Evolutionary conservation across 2,888 invertebrate species (phyloP).

Genomic region (Dynastes tityus): DNA sequence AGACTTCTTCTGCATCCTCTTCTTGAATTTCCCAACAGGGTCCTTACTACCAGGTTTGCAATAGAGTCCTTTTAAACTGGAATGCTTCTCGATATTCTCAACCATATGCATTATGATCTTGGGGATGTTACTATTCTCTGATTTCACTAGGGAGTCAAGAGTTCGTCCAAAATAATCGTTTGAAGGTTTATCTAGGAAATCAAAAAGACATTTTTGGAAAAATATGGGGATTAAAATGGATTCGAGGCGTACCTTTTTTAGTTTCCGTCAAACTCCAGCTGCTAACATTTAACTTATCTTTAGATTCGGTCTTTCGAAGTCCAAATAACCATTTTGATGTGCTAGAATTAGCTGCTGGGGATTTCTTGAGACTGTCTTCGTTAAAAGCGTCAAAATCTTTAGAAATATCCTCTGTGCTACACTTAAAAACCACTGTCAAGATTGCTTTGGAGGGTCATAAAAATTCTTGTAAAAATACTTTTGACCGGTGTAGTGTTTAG

Average conservation of each 20-base stretch:
- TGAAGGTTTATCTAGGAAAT: constrained; percentile 2
- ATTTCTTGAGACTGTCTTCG: constrained; percentile 22
- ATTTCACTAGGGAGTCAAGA: constrained; percentile 34
- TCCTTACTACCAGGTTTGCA: constrained; percentile 85
- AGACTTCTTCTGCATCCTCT: constrained; percentile 62
- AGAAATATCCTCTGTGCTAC: constrained; percentile 20
- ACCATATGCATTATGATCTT: constrained; percentile 86
- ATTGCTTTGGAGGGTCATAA: background rate
- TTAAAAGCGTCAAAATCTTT: constrained; percentile 1
- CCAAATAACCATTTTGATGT: constrained; percentile 41
- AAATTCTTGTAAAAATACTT: too few relatives aligned
- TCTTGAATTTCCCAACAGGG: constrained; percentile 63
- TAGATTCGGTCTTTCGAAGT: constrained; percentile 51
- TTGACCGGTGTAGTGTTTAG: too few relatives aligned
- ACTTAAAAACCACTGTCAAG: constrained; percentile 33
- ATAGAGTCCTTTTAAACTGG: constrained; percentile 87
- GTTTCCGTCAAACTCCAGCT: constrained; percentile 51
- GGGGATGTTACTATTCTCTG: constrained; percentile 73
- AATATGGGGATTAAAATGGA: background rate
- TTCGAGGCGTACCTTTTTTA: constrained; percentile 40
- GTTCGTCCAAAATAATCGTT: constrained; percentile 36
- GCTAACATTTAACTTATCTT: constrained; percentile 52
- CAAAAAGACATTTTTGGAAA: background rate
- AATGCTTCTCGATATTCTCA: constrained; percentile 80
- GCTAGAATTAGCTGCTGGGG: constrained; percentile 11